Percentiles rank a stretch among this genome's conserved stretches.
Evolutionary conservation across 1,140 invertebrate genomes (phyloP).

Genomic region (Aphaenogaster rudis): DNA sequence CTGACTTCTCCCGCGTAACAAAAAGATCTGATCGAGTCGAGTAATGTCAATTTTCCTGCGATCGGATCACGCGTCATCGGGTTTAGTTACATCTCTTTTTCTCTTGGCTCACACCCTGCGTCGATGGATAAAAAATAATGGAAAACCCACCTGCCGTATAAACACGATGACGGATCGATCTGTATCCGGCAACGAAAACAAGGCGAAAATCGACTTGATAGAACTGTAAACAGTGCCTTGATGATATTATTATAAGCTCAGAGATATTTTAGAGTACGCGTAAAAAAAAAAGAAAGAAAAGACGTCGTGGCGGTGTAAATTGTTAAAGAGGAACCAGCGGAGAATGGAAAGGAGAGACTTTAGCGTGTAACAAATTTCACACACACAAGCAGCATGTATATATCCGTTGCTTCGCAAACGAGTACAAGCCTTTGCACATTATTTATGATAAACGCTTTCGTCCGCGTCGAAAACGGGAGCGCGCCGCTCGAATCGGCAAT

Average conservation of each 20-base stretch:
- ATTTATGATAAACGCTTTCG: slow-evolving; percentile 68
- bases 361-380: slow-evolving; percentile 64
- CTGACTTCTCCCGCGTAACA: slow-evolving; percentile 29
- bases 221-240: slow-evolving; percentile 76
- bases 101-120: neutral
- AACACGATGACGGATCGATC: slow-evolving; percentile 27
- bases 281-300: neutral
- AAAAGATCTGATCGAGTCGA: slow-evolving; percentile 61
- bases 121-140: neutral
- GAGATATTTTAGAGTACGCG: slow-evolving; percentile 71
- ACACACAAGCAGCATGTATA: slow-evolving; percentile 65
- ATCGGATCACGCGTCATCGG: slow-evolving; percentile 25
- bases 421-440: slow-evolving; percentile 71
- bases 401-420: slow-evolving; percentile 71
- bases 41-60: slow-evolving; percentile 41
- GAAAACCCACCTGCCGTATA: neutral
- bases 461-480: slow-evolving; percentile 51
- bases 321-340: slow-evolving; percentile 33
- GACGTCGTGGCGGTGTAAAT: slow-evolving; percentile 34
- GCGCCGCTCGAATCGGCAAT: slow-evolving; percentile 54
- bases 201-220: slow-evolving; percentile 33
- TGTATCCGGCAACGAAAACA: neutral
- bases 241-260: slow-evolving; percentile 69
- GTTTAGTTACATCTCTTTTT: neutral
- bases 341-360: neutral